Base-by-base conservation (phyloP, 2,797 vertebrate species). In the Phalloptychus januarius region DNA sequence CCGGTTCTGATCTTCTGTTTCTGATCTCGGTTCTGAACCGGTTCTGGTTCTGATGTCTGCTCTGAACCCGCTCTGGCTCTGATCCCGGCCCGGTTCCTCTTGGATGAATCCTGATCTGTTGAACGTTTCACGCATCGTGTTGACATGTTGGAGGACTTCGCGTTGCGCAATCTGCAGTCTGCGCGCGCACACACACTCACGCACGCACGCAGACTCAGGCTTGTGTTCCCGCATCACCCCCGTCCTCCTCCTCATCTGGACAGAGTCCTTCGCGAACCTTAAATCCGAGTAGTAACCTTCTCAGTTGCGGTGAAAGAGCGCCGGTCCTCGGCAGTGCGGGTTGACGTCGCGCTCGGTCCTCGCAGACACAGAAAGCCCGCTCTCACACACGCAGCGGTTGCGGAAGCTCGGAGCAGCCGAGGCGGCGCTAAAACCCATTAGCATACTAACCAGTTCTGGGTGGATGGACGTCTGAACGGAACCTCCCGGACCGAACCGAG, bases 361-460 rank as follows among this genome's bases (percentile, higher is more conserved):
- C 76, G 58, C 65, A 78, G 33, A 52, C n/a, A 33, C 31, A 45
- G 72, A 6, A 74, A 42, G 4, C 50, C 65, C 33, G 12, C 63
- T 33, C 77, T 7, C 65, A 54, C 48, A 31, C 40, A 71, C 42
- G n/a, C 52, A 69, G 65, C 63, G 84, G 90, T 92, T 93, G 92
- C 93, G 93, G 94, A 93, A 94, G 94, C 84, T 48, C 79, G 28
- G 84, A 50, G 74, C 83, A 73, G 79, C 63, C 75, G 84, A 92
- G 93, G 93, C 89, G 90, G 91, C 78, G 85, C 89, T 90, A 85
- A 74, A 87, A 82, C 16, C 81, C 75, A 92, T 87, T 86, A 89
- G 82, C 88, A 87, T 89, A 89, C 76, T 82, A 79, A 89, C 77
- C 75, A 79, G 78, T 81, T 84, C 82, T 78, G 85, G 33, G 87